Percentiles rank a stretch among this genome's conserved stretches.
Evolutionary conservation across 2,113 vertebrate genomes (phyloP).

Genomic region (Crotalus tigris): DNA sequence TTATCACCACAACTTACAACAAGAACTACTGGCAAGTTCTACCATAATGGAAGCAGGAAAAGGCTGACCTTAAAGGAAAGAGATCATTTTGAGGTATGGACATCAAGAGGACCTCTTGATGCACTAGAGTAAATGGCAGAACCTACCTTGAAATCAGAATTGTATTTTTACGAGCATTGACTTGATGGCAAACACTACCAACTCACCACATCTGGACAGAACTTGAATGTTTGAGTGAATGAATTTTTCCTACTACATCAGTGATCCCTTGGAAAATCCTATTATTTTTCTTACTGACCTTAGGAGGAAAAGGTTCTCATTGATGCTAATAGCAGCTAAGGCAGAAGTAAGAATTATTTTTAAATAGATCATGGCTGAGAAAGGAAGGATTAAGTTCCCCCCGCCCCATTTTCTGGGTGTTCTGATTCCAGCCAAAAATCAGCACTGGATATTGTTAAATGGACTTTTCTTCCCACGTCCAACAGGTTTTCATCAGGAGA

Average conservation of each 20-base stretch:
- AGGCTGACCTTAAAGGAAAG: background rate
- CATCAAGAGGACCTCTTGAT: background rate
- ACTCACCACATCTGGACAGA: background rate
- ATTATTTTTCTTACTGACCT: background rate
- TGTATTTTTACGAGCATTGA: background rate
- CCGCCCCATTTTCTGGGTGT: background rate
- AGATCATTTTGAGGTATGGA: background rate
- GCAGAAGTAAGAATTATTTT: background rate
- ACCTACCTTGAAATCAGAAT: background rate
- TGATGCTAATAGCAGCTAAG: background rate
- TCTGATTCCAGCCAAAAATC: background rate
- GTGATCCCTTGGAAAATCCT: background rate
- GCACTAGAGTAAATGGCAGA: background rate
- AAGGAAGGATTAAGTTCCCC: too few species aligned
- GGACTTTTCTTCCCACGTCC: background rate
- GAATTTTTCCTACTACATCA: background rate
- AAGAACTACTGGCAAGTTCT: background rate
- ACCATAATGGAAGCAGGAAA: background rate
- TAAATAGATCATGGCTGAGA: background rate
- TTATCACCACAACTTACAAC: background rate
- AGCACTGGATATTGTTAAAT: background rate
- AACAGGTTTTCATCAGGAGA: background rate
- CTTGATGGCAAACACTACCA: background rate
- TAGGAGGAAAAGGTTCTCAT: background rate
- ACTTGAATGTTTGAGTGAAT: background rate